Percentiles rank a stretch among this genome's conserved stretches.
Evolutionary conservation across 30 jellyfish, hydroid and myxozoan species (phyloP).

Genomic region (Aurelia coerulea): DNA sequence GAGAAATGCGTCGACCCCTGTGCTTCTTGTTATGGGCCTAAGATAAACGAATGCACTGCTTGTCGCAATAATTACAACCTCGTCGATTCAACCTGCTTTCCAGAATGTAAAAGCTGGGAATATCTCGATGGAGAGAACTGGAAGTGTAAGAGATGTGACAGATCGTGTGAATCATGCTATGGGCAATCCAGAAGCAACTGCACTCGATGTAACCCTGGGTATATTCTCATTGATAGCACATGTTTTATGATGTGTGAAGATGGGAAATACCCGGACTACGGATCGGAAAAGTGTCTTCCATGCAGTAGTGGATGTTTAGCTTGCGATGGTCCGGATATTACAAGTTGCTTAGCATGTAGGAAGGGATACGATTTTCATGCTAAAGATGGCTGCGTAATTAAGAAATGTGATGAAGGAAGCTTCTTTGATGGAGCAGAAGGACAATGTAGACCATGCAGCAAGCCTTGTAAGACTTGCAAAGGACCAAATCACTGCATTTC

Average conservation of each 20-base stretch:
- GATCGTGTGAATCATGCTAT: slow-evolving; percentile 87
- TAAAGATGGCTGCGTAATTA: slow-evolving; percentile 51
- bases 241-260: slow-evolving; percentile 60
- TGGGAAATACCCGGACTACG: slow-evolving; percentile 61
- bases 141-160: slow-evolving; percentile 77
- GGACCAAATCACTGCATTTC: slow-evolving; percentile 70
- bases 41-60: slow-evolving; percentile 73
- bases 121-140: slow-evolving; percentile 45
- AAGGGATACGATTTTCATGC: slow-evolving; percentile 40
- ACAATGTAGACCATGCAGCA: slow-evolving; percentile 67
- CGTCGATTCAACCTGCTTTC: slow-evolving; percentile 51
- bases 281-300: slow-evolving; percentile 63
- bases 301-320: slow-evolving; percentile 76
- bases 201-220: slow-evolving; percentile 76
- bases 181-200: slow-evolving; percentile 83
- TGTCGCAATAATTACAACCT: slow-evolving; percentile 51
- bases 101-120: slow-evolving; percentile 53
- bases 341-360: slow-evolving; percentile 60
- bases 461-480: slow-evolving; percentile 74
- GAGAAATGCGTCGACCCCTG: slow-evolving; percentile 70
- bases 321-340: slow-evolving; percentile 66
- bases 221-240: slow-evolving; percentile 59
- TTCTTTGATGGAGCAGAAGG: slow-evolving; percentile 33
- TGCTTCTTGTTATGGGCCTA: slow-evolving; percentile 73
- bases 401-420: slow-evolving; percentile 46